A percentile compares a stretch with the other conserved stretches of the same genome.
phyloP scores from a whole-genome alignment of 2,888 invertebrate species.

The Epicampocera succincta region DNA sequence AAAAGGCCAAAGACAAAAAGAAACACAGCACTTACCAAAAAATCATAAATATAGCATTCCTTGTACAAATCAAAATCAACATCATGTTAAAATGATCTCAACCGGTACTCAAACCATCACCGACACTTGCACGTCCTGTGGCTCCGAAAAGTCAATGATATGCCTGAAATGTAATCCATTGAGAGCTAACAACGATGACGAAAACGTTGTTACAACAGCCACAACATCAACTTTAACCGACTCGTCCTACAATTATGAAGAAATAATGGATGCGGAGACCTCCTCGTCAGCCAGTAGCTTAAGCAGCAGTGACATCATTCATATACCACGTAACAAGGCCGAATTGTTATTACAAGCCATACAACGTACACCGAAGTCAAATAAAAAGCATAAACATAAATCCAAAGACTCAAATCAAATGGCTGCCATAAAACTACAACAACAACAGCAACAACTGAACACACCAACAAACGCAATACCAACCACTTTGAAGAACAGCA shows the following conservation, averaged over 20 bases:
- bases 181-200: conserved; percentile 32
- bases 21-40: conserved; percentile 68
- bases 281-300: conserved; percentile 72
- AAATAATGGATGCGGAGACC: conserved; percentile 71
- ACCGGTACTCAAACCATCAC: conserved; percentile 81
- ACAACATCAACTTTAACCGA: conserved; percentile 38
- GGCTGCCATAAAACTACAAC: conserved; percentile 52
- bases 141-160: conserved; percentile 79
- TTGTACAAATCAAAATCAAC: conserved; percentile 44
- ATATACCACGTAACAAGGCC: conserved; percentile 82
- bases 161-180: conserved; percentile 78
- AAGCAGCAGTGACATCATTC: conserved; percentile 77
- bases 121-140: conserved; percentile 74
- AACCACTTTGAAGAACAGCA: conserved; percentile 67
- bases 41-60: conserved; percentile 68
- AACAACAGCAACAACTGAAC: conserved; percentile 27
- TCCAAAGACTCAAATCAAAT: conserved; percentile 64
- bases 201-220: background rate
- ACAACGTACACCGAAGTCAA: conserved; percentile 82
- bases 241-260: conserved; percentile 59
- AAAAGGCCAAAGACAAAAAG: conserved; percentile 67
- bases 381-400: conserved; percentile 75
- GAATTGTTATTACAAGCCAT: conserved; percentile 84
- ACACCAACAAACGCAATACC: conserved; percentile 67
- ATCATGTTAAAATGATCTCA: conserved; percentile 79